phyloP scores from a whole-genome alignment of 2,888 invertebrate species.

The Melanchra persicariae region DNA sequence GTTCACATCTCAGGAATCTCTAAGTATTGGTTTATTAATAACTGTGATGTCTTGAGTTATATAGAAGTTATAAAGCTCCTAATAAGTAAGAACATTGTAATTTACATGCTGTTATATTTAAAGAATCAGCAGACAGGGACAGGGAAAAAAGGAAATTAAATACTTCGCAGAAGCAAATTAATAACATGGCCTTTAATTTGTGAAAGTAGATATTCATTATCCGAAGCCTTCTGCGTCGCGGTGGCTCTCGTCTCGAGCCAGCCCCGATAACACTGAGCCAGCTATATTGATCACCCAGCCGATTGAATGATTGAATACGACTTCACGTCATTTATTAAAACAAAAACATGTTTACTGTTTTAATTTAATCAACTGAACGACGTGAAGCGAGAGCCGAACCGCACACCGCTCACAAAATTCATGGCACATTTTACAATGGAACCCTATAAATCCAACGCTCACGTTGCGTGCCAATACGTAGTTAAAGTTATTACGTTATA shows the following conservation, averaged over 20 bases:
- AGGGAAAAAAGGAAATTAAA: conserved; percentile 43
- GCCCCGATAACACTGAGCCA: conserved; percentile 16
- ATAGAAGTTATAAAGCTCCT: background rate
- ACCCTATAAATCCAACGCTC: conserved; percentile 37
- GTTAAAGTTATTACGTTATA: conserved; percentile 59
- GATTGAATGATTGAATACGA: conserved; percentile 41
- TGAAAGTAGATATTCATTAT: conserved; percentile 58
- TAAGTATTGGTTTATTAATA: background rate
- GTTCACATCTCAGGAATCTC: background rate
- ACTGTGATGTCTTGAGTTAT: background rate
- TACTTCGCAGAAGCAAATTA: conserved; percentile 53
- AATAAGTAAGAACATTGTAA: background rate
- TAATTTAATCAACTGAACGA: conserved; percentile 35
- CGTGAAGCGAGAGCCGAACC: background rate
- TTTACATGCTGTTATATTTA: conserved; percentile 18
- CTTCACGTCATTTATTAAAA: conserved; percentile 23
- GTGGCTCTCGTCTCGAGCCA: conserved; percentile 23
- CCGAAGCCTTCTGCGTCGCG: conserved; percentile 33
- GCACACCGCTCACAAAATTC: conserved; percentile 3
- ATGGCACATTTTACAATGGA: conserved; percentile 23
- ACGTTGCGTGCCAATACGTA: conserved; percentile 59
- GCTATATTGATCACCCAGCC: conserved; percentile 38
- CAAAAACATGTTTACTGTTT: conserved; percentile 25
- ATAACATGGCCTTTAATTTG: conserved; percentile 63
- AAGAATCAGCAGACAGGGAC: conserved; percentile 13